Evolutionary conservation across 2,888 invertebrate genomes (phyloP).

Genomic region (Orchesellides sinensis): DNA sequence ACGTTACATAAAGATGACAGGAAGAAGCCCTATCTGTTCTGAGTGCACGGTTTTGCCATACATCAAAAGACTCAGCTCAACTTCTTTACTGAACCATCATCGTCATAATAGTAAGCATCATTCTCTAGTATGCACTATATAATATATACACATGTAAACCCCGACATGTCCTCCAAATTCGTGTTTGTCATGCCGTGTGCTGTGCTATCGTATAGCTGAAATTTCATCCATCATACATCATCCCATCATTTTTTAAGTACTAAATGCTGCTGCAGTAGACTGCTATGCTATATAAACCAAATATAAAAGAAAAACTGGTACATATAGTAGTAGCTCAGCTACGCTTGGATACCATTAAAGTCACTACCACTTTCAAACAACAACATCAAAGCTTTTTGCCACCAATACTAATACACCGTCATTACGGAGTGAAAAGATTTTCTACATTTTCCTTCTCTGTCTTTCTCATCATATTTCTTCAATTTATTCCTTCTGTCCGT

Average conservation of each 20-base stretch:
- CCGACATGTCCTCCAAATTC: too few species aligned
- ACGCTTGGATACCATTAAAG: slow-evolving; percentile 40
- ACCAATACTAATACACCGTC: slow-evolving; percentile 26
- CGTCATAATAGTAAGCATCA: too few species aligned
- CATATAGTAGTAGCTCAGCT: too few species aligned
- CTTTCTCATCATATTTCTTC: slow-evolving; percentile 55
- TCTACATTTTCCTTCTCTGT: slow-evolving; percentile 12
- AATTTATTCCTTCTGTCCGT: slow-evolving; percentile 48
- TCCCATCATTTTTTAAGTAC: too few species aligned
- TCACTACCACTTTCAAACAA: slow-evolving; percentile 35
- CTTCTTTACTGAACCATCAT: slow-evolving; percentile 37
- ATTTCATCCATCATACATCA: too few species aligned
- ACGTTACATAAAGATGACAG: slow-evolving; percentile 58
- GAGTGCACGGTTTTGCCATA: slow-evolving; percentile 33
- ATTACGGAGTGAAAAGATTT: slow-evolving; percentile 27
- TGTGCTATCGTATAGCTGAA: too few species aligned
- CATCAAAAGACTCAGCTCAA: slow-evolving; percentile 42
- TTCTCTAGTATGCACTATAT: slow-evolving; percentile 10
- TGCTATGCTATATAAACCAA: too few species aligned
- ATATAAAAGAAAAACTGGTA: too few species aligned
- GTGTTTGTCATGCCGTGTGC: too few species aligned
- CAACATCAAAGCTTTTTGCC: slow-evolving; percentile 54
- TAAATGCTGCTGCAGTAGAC: too few species aligned
- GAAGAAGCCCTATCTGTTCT: slow-evolving; percentile 47
- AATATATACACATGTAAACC: background rate